Evolutionary conservation across 2,888 invertebrate species (phyloP).

Genomic region (Cantharis rustica): DNA sequence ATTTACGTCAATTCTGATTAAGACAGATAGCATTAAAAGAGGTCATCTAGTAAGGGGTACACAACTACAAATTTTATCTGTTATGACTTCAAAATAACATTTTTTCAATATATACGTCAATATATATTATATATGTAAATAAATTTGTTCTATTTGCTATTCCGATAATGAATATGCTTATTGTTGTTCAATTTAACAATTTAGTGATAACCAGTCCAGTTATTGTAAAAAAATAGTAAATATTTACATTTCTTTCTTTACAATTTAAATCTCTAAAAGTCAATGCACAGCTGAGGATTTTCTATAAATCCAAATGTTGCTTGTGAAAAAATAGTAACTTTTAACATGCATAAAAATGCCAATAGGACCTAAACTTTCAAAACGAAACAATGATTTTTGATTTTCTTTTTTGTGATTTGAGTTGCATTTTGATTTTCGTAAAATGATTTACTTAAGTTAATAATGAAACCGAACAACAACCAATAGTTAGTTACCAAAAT

Average conservation of each 20-base stretch:
- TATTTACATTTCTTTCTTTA: background rate
- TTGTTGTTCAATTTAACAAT: background rate
- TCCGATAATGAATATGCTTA: background rate
- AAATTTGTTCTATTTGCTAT: background rate
- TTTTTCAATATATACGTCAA: background rate
- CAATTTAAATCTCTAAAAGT: background rate
- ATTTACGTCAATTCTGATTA: background rate
- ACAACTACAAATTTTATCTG: background rate
- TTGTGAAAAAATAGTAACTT: too few species aligned
- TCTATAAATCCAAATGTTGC: too few species aligned
- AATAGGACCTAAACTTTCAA: too few species aligned
- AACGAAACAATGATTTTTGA: too few species aligned
- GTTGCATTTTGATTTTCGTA: too few species aligned
- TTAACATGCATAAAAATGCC: too few species aligned
- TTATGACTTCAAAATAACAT: background rate
- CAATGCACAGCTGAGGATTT: too few species aligned
- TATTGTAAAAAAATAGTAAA: background rate
- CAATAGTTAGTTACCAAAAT: too few species aligned
- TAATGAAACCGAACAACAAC: too few species aligned
- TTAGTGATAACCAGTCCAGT: background rate
- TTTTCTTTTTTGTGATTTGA: too few species aligned
- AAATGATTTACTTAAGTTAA: too few species aligned
- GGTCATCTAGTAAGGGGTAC: background rate
- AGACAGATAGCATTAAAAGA: background rate
- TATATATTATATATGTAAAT: background rate